Base-by-base conservation (phyloP, 2,888 invertebrate genomes). In the Mesorhabditis belari region DNA sequence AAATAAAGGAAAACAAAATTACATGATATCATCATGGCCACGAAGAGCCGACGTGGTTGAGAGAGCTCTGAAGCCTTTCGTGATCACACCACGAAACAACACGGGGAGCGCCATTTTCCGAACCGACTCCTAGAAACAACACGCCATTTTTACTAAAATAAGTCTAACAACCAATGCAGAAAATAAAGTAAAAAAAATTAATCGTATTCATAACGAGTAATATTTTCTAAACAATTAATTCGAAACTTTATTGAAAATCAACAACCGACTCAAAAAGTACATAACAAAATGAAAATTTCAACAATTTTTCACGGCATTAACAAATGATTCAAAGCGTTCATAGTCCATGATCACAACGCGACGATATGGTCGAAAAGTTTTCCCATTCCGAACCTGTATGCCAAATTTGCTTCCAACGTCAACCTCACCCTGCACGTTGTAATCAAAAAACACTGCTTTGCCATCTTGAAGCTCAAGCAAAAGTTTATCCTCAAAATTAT, bases 401-500 rank as follows among this genome's bases (percentile, higher is more conserved):
- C 12, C 44, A 60, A 78, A 77, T 55, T 77, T 77, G 64, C 77
- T 77, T 26, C 69, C 70, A 9, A 70, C 69, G 54, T 78, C 77
- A 5, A 77, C 73, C 57, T 78, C 78, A 52, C 64, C 69, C 49
- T 77, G 71, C 17, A 78, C 77, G 19, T 73, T 71, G 49, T 70
- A 77, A 60, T 78, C 77, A 63, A 77, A 78, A 61, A 69, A 71
- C 12, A 55, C 21, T 27, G 60, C 63, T 2, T 51, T 61, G 21
- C 70, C 68, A 49, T 58, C 55, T 29, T 55, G 58, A 4, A 66
- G 19, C 64, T 63, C 49, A 5, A 74, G 70, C 12, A 78, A 62
- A 5, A 72, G 54, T 21, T 64, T 65, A 51, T 78, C 78, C 58
- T 78, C 78, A 23, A 57, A 55, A 58, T 76, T 76, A 54, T 78